Base-by-base conservation (phyloP, 2,888 invertebrate species). In the Argyresthia albistria region DNA sequence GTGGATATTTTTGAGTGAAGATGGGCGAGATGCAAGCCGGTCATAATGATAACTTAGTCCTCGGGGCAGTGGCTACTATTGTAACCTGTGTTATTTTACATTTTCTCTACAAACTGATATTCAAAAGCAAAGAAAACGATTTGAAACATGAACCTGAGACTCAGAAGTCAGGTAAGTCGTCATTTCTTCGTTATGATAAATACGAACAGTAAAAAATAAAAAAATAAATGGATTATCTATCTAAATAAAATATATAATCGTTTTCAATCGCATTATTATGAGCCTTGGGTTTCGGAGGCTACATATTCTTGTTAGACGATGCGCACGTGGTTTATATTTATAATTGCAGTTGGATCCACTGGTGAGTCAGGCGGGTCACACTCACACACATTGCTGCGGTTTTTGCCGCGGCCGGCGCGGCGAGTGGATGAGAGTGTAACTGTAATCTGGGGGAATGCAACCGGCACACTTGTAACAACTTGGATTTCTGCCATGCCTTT, bases 21-120 rank as follows among this genome's bases (percentile, higher is more conserved):
- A 83, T 83, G 80, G 77, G 73, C 64, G 79, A 80, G 56, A 67
- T 67, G 63, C 65, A 72, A 70, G 76, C 78, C 79, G 77, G 77
- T 73, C 63, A 67, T 59, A 73, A 66, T 62, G 59, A 65, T 56
- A 76, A 78, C 60, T 60, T 69, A 58, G 68, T 76, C 62, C 60
- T 80, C 35, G 56, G 76, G 58, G 69, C 70, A 52, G 75, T 70
- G 57, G 58, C 76, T 58, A 74, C 83, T 49, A 54, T 80, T 61
- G 57, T 80, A 50, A 55, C 69, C 57, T 77, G 81, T 76, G 69
- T 78, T 65, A 59, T 81, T 59, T 50, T 83, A 67, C 79, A 83
- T 63, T 73, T 76, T 62, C 61, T 81, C 55, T 80, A 78, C 66
- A 84, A 81, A 66, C 71, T 63, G 60, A 65, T 73, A 61, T 77